Percentiles rank a stretch among this genome's conserved stretches.
These are phyloP conservation scores for Phaenicophaeus curvirostris DNA, from an alignment of 2,797 vertebrate genomes.

Conservation along the genomic window DNA sequence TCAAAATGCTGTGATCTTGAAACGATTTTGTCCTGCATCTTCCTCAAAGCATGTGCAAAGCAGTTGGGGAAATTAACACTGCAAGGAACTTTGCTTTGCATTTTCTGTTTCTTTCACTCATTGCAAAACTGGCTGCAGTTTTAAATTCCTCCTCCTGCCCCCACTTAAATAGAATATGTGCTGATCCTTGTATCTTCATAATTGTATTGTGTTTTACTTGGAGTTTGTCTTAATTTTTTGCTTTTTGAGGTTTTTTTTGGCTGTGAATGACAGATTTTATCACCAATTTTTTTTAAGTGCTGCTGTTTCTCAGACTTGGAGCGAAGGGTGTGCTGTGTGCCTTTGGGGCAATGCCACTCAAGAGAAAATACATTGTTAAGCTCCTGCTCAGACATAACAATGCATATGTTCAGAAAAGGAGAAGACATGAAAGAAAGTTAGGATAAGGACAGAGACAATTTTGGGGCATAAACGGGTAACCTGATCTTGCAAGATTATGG, in stretches of 20 bases:
- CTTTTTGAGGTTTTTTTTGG: neutral
- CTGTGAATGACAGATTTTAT: neutral
- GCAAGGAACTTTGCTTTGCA: neutral
- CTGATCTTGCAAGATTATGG: conserved; percentile 74
- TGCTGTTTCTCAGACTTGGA: conserved; percentile 37
- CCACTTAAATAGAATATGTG: conserved; percentile 9
- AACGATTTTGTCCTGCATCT: conserved; percentile 32
- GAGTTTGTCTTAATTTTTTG: neutral
- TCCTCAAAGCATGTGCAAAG: neutral
- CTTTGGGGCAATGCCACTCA: conserved; percentile 59
- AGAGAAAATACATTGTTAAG: conserved; percentile 65
- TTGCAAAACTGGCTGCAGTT: conserved; percentile 1
- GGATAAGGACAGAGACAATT: conserved; percentile 70
- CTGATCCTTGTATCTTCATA: neutral
- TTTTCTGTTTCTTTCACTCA: neutral
- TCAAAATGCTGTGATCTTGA: conserved; percentile 42
- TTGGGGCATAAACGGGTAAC: conserved; percentile 76
- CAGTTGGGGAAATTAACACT: neutral
- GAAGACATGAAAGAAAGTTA: conserved; percentile 65
- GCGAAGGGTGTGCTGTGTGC: neutral
- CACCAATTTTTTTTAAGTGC: conserved; percentile 8
- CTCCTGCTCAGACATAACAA: conserved; percentile 70
- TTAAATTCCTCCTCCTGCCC: neutral
- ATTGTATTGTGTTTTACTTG: neutral
- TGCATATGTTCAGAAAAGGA: conserved; percentile 55